These are phyloP conservation scores for Orius laevigatus DNA, from an alignment of 1,140 invertebrate genomes.

Conservation along the genomic window DNA sequence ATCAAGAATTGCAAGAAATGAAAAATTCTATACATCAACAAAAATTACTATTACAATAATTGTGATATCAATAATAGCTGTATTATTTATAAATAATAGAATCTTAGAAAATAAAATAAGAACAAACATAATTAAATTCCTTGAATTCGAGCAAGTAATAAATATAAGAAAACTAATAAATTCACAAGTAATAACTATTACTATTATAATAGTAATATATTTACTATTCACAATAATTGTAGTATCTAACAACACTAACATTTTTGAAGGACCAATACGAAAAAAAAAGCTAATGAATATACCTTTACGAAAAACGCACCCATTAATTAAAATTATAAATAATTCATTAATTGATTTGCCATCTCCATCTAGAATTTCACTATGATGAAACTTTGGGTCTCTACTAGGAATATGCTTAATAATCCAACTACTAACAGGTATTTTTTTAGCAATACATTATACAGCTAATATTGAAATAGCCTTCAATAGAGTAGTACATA, in stretches of 20 bases:
- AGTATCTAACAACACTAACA: slow-evolving; percentile 30
- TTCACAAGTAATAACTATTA: no score
- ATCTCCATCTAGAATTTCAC: slow-evolving; percentile 32
- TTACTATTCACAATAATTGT: slow-evolving; percentile 33
- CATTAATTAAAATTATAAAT: slow-evolving; percentile 32
- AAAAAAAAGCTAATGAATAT: slow-evolving; percentile 29
- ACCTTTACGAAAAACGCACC: slow-evolving; percentile 29
- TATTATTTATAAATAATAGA: slow-evolving; percentile 19
- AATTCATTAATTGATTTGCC: slow-evolving; percentile 36
- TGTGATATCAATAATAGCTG: slow-evolving; percentile 20
- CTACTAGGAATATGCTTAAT: slow-evolving; percentile 38
- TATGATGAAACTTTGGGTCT: slow-evolving; percentile 36
- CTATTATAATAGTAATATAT: no score
- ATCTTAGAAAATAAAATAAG: no score
- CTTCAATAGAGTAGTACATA: slow-evolving; percentile 32
- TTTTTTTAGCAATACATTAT: no score
- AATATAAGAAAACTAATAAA: slow-evolving; percentile 33
- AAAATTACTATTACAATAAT: slow-evolving; percentile 24
- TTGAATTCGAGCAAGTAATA: no score
- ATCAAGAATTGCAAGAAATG: slow-evolving; percentile 34
- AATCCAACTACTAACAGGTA: no score
- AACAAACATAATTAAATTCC: slow-evolving; percentile 19
- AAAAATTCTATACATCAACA: no score
- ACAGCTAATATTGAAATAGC: no score
- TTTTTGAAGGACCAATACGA: no score